Percentiles rank a stretch among this genome's conserved stretches.
phyloP scores from a whole-genome alignment of 2,797 vertebrate genomes.

The Prionace glauca region DNA sequence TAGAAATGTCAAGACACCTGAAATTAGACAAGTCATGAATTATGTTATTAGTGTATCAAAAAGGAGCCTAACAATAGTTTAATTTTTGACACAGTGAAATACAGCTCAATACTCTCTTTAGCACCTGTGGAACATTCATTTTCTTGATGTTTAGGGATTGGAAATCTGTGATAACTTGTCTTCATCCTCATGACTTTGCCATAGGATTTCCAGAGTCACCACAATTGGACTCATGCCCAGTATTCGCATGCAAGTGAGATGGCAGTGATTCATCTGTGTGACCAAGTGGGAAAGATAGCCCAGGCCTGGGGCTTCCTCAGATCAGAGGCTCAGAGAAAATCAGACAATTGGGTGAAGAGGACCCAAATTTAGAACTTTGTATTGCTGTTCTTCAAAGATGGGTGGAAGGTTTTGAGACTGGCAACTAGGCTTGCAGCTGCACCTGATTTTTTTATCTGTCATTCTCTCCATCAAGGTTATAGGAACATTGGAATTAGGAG shows the following conservation, averaged over 20 bases:
- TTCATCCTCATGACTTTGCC: neutral
- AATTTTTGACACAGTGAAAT: neutral
- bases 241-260: neutral
- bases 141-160: neutral
- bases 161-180: neutral
- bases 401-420: neutral
- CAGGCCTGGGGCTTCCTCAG: neutral
- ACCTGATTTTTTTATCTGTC: neutral
- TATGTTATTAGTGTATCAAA: neutral
- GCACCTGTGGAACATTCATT: neutral
- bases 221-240: neutral
- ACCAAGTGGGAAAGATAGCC: neutral
- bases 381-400: neutral
- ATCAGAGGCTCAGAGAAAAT: neutral
- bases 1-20: neutral
- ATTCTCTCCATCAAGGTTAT: neutral
- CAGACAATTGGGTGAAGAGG: neutral
- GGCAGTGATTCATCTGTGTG: neutral
- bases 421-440: neutral
- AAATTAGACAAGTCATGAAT: constrained; percentile 17
- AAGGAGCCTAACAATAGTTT: neutral
- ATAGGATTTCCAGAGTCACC: neutral
- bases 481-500: too few species aligned
- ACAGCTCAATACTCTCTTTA: neutral
- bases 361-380: neutral